Evolutionary conservation across 53 echinoderm and acorn worm species (phyloP).

Genomic region (Holothuria scabra): DNA sequence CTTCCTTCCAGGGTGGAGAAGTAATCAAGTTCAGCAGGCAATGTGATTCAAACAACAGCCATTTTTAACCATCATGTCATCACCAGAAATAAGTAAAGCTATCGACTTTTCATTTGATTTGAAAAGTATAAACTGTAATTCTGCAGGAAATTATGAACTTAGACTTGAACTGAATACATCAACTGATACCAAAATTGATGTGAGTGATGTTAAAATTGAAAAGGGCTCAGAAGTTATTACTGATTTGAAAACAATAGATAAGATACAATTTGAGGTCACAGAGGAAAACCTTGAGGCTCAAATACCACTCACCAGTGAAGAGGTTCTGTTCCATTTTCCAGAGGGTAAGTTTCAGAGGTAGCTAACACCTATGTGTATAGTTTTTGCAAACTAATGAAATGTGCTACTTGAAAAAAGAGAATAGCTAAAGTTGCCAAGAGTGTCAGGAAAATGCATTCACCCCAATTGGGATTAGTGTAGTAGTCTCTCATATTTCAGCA

Average conservation of each 20-base stretch:
- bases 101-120: neutral
- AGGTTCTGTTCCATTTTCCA: conserved; percentile 22
- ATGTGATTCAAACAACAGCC: neutral
- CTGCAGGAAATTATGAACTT: conserved; percentile 15
- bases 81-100: no score
- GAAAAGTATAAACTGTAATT: conserved; percentile 12
- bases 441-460: no score
- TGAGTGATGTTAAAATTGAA: conserved; percentile 33
- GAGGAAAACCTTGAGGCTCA: conserved; percentile 4
- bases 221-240: neutral
- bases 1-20: no score
- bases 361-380: neutral
- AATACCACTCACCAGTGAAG: neutral
- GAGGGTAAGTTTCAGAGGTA: conserved; percentile 17
- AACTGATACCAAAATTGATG: neutral
- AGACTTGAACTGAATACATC: neutral
- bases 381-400: neutral
- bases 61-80: no score
- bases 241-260: neutral
- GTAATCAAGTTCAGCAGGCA: no score
- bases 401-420: no score
- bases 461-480: no score
- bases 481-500: no score
- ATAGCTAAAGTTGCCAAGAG: no score
- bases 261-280: conserved; percentile 20